phyloP scores from a whole-genome alignment of 2,113 vertebrate genomes.

The Syrmaticus mikado region DNA sequence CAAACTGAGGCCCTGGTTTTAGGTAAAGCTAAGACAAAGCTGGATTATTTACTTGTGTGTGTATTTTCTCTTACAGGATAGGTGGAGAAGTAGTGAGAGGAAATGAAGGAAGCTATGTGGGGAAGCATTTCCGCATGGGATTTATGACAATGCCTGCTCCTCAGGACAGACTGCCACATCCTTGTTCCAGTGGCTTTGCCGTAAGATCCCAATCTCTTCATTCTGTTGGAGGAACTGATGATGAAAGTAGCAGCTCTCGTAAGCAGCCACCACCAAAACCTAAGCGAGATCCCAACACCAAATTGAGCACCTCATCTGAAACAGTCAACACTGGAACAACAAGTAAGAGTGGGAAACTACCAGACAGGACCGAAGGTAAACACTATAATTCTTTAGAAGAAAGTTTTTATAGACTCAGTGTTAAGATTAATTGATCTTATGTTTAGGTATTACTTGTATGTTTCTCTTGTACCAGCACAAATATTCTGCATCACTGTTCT shows the following conservation, averaged over 20 bases:
- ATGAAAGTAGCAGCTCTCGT: slow-evolving; percentile 87
- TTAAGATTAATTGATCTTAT: neutral
- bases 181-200: slow-evolving; percentile 88
- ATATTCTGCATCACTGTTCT: neutral
- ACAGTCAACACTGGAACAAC: slow-evolving; percentile 83
- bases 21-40: neutral
- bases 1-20: neutral
- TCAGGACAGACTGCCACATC: slow-evolving; percentile 90
- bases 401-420: neutral
- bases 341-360: slow-evolving; percentile 80
- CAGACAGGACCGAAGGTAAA: slow-evolving; percentile 84
- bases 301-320: slow-evolving; percentile 94
- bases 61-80: slow-evolving; percentile 81
- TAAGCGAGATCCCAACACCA: slow-evolving; percentile 93
- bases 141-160: slow-evolving; percentile 98
- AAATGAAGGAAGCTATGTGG: slow-evolving; percentile 85
- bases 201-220: slow-evolving; percentile 98
- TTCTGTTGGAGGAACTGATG: slow-evolving; percentile 90
- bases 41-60: neutral
- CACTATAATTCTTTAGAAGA: neutral
- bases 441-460: neutral
- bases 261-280: slow-evolving; percentile 97
- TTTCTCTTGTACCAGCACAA: neutral
- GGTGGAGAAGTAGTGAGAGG: slow-evolving; percentile 89
- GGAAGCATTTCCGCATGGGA: slow-evolving; percentile 96